Evolutionary conservation across 2,113 vertebrate genomes (phyloP).

Genomic region (Sinocyclocheilus maitianheensis): DNA sequence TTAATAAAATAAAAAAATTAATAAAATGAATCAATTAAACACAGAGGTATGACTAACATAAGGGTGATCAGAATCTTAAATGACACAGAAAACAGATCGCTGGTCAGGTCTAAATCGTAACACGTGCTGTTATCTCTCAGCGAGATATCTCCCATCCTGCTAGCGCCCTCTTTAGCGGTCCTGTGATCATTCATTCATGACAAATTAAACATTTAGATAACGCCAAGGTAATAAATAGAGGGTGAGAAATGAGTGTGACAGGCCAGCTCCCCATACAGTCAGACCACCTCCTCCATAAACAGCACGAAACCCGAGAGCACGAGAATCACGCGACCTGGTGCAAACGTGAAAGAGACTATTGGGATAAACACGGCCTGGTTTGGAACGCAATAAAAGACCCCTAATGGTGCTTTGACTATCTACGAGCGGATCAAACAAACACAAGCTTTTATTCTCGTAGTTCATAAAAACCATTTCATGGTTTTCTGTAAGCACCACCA

Average conservation of each 20-base stretch:
- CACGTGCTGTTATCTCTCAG: not conserved
- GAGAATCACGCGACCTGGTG: slow-evolving; percentile 14
- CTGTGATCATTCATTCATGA: slow-evolving; percentile 39
- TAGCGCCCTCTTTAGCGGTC: slow-evolving; percentile 21
- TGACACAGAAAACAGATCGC: not conserved
- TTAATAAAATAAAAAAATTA: too few species aligned
- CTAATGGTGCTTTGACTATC: slow-evolving; percentile 22
- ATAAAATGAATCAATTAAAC: too few species aligned
- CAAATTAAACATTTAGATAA: slow-evolving; percentile 55
- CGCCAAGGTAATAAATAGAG: slow-evolving; percentile 45
- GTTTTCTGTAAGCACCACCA: not conserved
- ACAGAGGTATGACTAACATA: too few species aligned
- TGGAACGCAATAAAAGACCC: too few species aligned
- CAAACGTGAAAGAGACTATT: too few species aligned
- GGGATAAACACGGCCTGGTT: too few species aligned
- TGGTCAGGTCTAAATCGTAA: not conserved
- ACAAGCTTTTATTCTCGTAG: not conserved
- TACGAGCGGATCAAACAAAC: slow-evolving; percentile 20
- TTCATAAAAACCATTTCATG: not conserved
- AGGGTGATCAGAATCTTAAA: too few species aligned
- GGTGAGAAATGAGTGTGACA: slow-evolving; percentile 25
- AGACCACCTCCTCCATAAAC: slow-evolving; percentile 42
- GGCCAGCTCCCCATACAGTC: slow-evolving; percentile 15
- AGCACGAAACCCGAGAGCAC: slow-evolving; percentile 49
- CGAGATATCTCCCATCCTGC: slow-evolving; percentile 4